These are phyloP conservation scores for Irena cyanogastra DNA, from an alignment of 2,113 vertebrate species.

Conservation along the genomic window DNA sequence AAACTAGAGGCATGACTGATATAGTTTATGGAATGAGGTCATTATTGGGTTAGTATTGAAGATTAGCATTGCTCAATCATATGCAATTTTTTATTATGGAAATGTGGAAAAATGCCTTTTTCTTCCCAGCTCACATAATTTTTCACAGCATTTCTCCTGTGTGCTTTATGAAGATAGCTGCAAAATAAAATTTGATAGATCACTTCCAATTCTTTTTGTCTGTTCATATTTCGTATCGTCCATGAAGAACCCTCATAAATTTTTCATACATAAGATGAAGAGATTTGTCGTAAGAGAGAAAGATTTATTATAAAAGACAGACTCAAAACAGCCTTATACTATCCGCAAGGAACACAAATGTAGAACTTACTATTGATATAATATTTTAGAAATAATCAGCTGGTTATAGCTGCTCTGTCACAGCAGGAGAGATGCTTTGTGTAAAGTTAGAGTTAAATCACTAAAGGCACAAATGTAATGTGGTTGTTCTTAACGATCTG, in stretches of 20 bases:
- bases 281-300: neutral
- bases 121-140: neutral
- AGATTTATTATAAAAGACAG: neutral
- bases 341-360: neutral
- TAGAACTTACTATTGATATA: neutral
- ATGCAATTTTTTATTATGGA: neutral
- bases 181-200: conserved; percentile 24
- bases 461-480: neutral
- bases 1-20: neutral
- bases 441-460: neutral
- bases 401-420: neutral
- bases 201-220: conserved; percentile 15
- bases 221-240: conserved; percentile 3
- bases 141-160: neutral
- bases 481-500: neutral
- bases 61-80: neutral
- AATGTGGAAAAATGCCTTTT: neutral
- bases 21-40: neutral
- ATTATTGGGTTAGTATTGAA: neutral
- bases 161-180: neutral
- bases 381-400: conserved; percentile 20
- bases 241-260: conserved; percentile 24
- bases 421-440: neutral
- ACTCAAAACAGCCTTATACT: neutral
- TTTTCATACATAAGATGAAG: conserved; percentile 21